Conservation (phyloP, 2,888 invertebrate genomes). For the Xestia c-nigrum region DNA sequence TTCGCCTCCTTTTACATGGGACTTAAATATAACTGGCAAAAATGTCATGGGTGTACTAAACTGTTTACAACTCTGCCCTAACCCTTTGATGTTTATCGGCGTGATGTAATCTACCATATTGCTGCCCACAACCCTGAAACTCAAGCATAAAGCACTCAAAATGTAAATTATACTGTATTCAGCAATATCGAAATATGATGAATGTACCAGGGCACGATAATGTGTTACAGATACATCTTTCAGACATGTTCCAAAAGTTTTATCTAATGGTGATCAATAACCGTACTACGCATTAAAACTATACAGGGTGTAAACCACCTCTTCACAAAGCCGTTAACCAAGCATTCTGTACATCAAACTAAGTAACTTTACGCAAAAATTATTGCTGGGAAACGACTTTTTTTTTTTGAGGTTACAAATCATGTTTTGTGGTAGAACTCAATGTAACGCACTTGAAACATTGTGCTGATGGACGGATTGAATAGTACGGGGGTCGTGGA, state of each 20-base stretch:
- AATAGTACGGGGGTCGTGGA: too few species aligned
- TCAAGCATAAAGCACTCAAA: not conserved
- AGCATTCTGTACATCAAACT: too few species aligned
- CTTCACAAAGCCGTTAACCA: too few species aligned
- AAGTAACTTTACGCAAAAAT: too few species aligned
- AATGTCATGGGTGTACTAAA: not conserved
- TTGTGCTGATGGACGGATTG: too few species aligned
- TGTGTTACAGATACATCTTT: slow-evolving; percentile 18
- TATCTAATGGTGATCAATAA: slow-evolving; percentile 18
- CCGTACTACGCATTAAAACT: slow-evolving; percentile 4
- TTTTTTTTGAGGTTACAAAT: too few species aligned
- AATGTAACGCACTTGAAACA: too few species aligned
- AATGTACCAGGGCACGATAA: slow-evolving; percentile 7
- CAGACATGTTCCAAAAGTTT: not conserved
- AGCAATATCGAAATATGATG: not conserved
- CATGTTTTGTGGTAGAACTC: too few species aligned
- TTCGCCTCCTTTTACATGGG: too few species aligned
- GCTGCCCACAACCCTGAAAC: not conserved
- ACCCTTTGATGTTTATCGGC: not conserved
- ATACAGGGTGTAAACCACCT: too few species aligned
- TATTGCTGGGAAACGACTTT: too few species aligned
- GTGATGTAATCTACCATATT: not conserved
- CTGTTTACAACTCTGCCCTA: not conserved
- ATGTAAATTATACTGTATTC: not conserved
- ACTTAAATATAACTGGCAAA: too few species aligned